These are phyloP conservation scores for Mycteria americana DNA, from an alignment of 2,797 vertebrate genomes.

Conservation along the genomic window DNA sequence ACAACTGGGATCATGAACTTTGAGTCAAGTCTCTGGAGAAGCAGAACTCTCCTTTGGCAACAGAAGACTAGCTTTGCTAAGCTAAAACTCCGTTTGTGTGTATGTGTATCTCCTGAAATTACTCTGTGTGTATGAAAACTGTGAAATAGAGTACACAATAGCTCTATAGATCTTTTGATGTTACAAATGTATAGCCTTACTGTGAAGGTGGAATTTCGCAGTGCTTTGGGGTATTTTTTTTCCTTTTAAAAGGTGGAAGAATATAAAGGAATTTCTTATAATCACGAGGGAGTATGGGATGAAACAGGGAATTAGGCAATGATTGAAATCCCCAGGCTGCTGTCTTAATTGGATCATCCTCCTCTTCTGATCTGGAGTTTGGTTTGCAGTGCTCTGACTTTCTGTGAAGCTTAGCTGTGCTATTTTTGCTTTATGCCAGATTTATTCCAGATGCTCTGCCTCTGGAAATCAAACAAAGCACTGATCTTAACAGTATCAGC, in stretches of 20 bases:
- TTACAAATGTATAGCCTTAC: background rate
- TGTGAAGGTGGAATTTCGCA: background rate
- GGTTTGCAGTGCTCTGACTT: background rate
- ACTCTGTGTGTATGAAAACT: background rate
- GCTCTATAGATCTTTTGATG: background rate
- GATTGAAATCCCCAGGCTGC: constrained; percentile 1
- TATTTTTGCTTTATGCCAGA: background rate
- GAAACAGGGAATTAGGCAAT: constrained; percentile 8
- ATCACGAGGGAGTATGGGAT: background rate
- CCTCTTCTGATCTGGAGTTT: constrained; percentile 6
- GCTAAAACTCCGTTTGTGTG: background rate
- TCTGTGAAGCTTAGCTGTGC: background rate
- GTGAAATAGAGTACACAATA: background rate
- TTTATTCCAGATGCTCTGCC: constrained; percentile 8
- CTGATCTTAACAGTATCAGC: background rate
- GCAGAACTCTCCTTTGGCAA: background rate
- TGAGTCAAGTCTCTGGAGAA: background rate
- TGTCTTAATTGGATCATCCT: constrained; percentile 28
- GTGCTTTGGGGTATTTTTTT: background rate
- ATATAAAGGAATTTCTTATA: background rate
- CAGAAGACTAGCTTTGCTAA: background rate
- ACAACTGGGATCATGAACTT: background rate
- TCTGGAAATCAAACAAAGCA: background rate
- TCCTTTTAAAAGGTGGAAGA: background rate
- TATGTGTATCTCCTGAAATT: background rate